A percentile compares a stretch with the other conserved stretches of the same genome.
Evolutionary conservation across 1,140 invertebrate species (phyloP).

Genomic region (Zaprionus inermis): DNA sequence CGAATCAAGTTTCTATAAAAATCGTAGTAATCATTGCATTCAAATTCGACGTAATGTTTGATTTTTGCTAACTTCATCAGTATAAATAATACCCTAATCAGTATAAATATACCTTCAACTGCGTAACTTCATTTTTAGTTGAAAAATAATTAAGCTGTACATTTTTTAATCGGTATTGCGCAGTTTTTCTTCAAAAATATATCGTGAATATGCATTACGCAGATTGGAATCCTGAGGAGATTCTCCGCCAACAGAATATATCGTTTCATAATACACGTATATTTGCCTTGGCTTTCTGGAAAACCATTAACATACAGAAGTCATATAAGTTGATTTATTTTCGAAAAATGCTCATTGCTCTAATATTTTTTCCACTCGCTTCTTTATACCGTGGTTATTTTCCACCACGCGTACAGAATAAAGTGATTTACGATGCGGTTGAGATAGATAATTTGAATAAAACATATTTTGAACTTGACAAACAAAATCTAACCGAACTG

Average conservation of each 20-base stretch:
- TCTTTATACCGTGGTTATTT: not conserved
- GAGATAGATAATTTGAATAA: constrained; percentile 18
- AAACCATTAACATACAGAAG: constrained; percentile 14
- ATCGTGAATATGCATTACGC: constrained; percentile 7
- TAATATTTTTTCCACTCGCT: constrained; percentile 6
- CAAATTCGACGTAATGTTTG: not conserved
- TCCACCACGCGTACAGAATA: not conserved
- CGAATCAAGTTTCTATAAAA: not conserved
- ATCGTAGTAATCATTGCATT: not conserved
- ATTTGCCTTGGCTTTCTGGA: constrained; percentile 14
- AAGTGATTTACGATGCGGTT: not conserved
- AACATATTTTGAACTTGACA: not conserved
- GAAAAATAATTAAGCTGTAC: not conserved
- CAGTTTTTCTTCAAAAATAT: not conserved
- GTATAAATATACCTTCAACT: not conserved
- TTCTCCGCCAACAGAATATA: constrained; percentile 4
- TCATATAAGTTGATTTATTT: constrained; percentile 8
- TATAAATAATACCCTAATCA: no score
- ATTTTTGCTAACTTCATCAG: not conserved
- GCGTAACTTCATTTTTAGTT: no score
- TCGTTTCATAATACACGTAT: not conserved
- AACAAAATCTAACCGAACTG: not conserved
- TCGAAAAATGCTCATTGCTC: constrained; percentile 8
- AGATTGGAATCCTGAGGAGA: not conserved
- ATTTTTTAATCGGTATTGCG: not conserved